phyloP scores from a whole-genome alignment of 2,888 invertebrate genomes.

The Coremacera marginata region DNA sequence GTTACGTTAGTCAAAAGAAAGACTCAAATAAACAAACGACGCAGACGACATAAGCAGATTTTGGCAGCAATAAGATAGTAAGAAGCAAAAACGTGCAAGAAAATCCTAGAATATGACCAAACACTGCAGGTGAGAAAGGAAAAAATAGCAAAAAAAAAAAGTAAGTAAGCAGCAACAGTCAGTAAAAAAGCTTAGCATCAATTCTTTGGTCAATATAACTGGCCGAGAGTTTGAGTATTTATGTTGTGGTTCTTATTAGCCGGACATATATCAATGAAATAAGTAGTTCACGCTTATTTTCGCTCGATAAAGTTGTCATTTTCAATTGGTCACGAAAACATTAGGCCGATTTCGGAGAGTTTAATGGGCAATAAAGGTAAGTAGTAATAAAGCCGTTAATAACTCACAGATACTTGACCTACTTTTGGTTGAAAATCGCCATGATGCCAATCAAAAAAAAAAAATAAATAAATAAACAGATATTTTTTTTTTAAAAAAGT shows the following conservation, averaged over 20 bases:
- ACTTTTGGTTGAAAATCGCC: no score
- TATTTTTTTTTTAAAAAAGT: no score
- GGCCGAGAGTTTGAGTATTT: not conserved
- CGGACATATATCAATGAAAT: not conserved
- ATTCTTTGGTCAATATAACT: not conserved
- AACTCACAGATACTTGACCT: no score
- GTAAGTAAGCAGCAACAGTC: not conserved
- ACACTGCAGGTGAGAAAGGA: not conserved
- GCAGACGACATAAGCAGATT: slow-evolving; percentile 30
- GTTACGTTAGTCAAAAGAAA: not conserved
- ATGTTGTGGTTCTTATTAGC: not conserved
- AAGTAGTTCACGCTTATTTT: not conserved
- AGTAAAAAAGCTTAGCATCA: not conserved
- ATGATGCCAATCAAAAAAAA: no score
- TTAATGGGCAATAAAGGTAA: not conserved
- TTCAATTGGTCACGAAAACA: no score
- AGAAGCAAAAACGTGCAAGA: not conserved
- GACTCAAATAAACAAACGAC: not conserved
- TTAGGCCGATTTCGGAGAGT: no score
- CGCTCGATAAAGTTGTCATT: not conserved
- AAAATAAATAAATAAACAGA: no score
- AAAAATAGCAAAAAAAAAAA: not conserved
- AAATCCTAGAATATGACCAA: not conserved
- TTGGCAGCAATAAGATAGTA: not conserved
- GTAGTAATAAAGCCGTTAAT: no score